phyloP scores from a whole-genome alignment of 2,888 invertebrate genomes.

The Tetanocera ferruginea region DNA sequence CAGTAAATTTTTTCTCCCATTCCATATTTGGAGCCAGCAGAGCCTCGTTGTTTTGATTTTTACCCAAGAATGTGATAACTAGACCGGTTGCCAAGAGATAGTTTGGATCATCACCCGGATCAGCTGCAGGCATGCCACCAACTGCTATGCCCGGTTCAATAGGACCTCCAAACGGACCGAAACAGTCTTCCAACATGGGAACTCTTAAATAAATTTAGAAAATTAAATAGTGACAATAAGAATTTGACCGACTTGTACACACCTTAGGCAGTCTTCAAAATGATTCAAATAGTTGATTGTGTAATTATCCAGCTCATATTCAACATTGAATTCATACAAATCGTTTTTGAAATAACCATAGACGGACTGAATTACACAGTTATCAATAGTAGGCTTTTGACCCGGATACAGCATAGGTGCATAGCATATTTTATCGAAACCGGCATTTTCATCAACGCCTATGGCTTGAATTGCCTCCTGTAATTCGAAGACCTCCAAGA shows the following conservation, averaged over 20 bases:
- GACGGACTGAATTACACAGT: constrained; percentile 87
- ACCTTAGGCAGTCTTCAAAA: constrained; percentile 66
- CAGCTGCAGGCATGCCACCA: constrained; percentile 79
- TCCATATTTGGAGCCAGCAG: constrained; percentile 75
- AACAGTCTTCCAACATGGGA: constrained; percentile 76
- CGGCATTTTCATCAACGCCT: constrained; percentile 72
- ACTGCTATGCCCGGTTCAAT: constrained; percentile 86
- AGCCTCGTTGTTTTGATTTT: constrained; percentile 76
- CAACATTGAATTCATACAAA: constrained; percentile 70
- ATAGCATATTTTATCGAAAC: constrained; percentile 82
- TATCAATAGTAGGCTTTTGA: constrained; percentile 71
- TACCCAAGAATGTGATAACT: constrained; percentile 83
- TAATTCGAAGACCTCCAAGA: constrained; percentile 79
- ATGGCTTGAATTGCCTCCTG: constrained; percentile 77
- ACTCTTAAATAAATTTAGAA: constrained; percentile 68
- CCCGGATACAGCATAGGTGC: constrained; percentile 83
- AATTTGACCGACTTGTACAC: constrained; percentile 5
- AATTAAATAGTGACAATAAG: not conserved
- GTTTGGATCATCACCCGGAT: constrained; percentile 70
- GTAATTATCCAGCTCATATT: constrained; percentile 63
- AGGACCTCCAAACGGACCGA: constrained; percentile 90
- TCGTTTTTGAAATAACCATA: constrained; percentile 83
- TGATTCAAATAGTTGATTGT: constrained; percentile 69
- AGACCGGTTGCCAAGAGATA: constrained; percentile 78
- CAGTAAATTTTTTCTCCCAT: constrained; percentile 83